Evolutionary conservation across 2,888 invertebrate genomes (phyloP).

Genomic region (Thyatira batis): DNA sequence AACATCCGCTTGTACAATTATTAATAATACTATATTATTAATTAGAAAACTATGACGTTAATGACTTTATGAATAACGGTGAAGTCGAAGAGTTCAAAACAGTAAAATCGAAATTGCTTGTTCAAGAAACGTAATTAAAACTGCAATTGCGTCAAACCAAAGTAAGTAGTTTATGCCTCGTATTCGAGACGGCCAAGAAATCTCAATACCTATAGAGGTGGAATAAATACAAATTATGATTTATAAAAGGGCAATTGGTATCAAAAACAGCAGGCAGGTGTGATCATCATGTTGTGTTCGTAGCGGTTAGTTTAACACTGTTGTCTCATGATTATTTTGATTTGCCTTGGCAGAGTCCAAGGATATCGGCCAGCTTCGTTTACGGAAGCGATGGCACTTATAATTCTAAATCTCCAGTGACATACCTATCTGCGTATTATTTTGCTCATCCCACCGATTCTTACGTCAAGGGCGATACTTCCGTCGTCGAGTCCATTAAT

Average conservation of each 20-base stretch:
- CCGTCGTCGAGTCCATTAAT: slow-evolving; percentile 62
- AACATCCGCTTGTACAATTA: slow-evolving; percentile 22
- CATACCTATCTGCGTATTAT: slow-evolving; percentile 55
- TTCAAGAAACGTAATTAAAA: slow-evolving; percentile 38
- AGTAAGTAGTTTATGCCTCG: slow-evolving; percentile 20
- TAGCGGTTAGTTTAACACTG: slow-evolving; percentile 28
- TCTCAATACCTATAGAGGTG: slow-evolving; percentile 20
- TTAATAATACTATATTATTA: slow-evolving; percentile 21
- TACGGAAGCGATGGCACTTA: slow-evolving; percentile 48
- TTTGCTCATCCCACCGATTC: slow-evolving; percentile 30
- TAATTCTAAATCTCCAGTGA: slow-evolving; percentile 50
- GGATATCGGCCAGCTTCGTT: slow-evolving; percentile 25
- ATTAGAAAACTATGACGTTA: too few species aligned
- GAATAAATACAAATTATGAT: slow-evolving; percentile 21
- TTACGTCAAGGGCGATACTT: slow-evolving; percentile 63
- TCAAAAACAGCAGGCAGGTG: slow-evolving; percentile 1
- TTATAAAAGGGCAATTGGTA: slow-evolving; percentile 13
- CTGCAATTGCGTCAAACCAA: slow-evolving; percentile 40
- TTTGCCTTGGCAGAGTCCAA: slow-evolving; percentile 42
- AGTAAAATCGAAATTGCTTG: slow-evolving; percentile 39
- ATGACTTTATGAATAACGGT: slow-evolving; percentile 30
- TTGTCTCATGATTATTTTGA: slow-evolving; percentile 58
- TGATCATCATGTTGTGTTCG: slow-evolving; percentile 4
- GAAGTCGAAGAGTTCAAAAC: slow-evolving; percentile 28
- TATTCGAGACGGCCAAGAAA: slow-evolving; percentile 33